Base-by-base conservation (phyloP, 2,113 vertebrate species). In the Acinonyx jubatus region DNA sequence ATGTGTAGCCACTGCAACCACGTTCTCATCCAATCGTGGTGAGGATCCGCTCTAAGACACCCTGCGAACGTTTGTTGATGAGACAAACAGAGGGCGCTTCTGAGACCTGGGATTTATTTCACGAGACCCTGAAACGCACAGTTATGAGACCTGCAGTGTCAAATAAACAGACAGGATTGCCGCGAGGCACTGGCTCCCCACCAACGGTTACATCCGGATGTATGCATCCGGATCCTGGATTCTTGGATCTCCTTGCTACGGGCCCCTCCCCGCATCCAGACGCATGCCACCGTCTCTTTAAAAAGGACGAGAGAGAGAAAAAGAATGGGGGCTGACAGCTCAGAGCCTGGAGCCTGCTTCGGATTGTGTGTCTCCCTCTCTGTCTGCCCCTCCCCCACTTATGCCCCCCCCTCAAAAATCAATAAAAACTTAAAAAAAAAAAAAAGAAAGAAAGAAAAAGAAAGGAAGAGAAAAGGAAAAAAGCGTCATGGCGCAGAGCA, bases 171-270 rank as follows among this genome's bases (percentile, higher is more conserved):
- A 68, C 66, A 79, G 13, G 16, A 36, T 10, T 23, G 33, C 25
- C 27, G 12, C 0, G 21, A n/a, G 38, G n/a, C 13, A 1, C 3
- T 27, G 31, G 38, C 57, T 76, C 38, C 74, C 41, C 33, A 57
- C 25, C 48, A 52, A 0, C 1, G 21, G 38, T 68, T n/a, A 21
- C 13, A n/a, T 5, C 61, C 25, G 0, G 25, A 8, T 6, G 41
- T 7, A 18, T 3, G 12, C 13, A 50, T 0, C 23, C 8, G 50
- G 45, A 45, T 45, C 45, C 45, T 45, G 45, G 45, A 45, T 45
- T 45, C 45, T 45, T 9, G 45, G 45, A 45, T 81, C 91, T 48
- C 61, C 61, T 89, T 1, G 33, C 27, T 57, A 21, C 19, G 19
- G 19, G 6, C 57, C 57, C 57, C 57, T 23, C 57, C 8, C 63